Evolutionary conservation across 2,797 vertebrate species (phyloP).

Genomic region (Poliocrania exsul): DNA sequence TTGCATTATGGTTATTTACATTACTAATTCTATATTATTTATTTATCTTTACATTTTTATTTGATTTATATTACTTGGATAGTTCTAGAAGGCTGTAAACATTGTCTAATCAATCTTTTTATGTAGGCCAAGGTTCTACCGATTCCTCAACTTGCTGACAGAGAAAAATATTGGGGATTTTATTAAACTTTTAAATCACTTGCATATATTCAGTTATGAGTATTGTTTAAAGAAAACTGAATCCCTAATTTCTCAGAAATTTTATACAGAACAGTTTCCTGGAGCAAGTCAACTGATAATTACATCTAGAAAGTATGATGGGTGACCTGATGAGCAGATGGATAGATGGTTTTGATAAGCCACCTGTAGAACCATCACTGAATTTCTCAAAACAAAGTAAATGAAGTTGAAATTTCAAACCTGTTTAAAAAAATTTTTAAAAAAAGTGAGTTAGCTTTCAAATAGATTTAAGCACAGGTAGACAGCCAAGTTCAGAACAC

Average conservation of each 20-base stretch:
- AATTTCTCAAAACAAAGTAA: neutral
- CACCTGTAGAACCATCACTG: neutral
- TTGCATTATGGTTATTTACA: neutral
- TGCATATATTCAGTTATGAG: neutral
- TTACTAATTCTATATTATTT: neutral
- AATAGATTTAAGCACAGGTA: neutral
- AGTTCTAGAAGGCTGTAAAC: neutral
- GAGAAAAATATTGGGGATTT: neutral
- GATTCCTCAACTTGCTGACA: neutral
- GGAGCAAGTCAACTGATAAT: neutral
- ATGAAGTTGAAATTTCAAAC: neutral
- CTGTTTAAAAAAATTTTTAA: neutral
- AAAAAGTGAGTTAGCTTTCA: neutral
- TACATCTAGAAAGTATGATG: neutral
- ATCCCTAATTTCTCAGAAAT: neutral
- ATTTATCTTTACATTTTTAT: neutral
- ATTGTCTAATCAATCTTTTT: neutral
- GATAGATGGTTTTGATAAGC: neutral
- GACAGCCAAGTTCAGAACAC: neutral
- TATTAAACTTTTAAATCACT: neutral
- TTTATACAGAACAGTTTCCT: neutral
- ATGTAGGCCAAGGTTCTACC: neutral
- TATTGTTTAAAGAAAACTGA: neutral
- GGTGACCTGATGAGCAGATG: neutral
- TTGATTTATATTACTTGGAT: neutral